Evolutionary conservation across 2,888 invertebrate species (phyloP).

Genomic region (Chironomus tentans): DNA sequence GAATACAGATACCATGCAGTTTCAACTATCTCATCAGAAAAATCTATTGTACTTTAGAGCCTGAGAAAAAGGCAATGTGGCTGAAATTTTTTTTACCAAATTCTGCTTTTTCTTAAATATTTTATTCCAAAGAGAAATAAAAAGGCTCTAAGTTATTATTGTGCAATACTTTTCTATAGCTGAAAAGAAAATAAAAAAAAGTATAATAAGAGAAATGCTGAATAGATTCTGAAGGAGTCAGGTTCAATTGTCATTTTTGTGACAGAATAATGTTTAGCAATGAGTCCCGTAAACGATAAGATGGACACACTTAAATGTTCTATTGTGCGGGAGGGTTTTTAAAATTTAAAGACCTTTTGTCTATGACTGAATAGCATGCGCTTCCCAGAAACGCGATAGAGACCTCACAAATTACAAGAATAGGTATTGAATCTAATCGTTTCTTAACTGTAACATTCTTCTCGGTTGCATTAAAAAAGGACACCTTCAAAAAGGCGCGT

Average conservation of each 20-base stretch:
- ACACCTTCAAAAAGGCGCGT: neutral
- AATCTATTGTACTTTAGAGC: slow-evolving; percentile 8
- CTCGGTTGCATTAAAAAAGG: neutral
- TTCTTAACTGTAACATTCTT: too few species aligned
- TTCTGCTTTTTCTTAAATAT: neutral
- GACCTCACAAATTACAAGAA: slow-evolving; percentile 15
- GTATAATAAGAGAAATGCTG: neutral
- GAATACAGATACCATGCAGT: neutral
- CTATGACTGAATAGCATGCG: neutral
- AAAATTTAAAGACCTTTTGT: neutral
- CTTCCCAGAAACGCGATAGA: slow-evolving; percentile 13
- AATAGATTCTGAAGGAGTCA: slow-evolving; percentile 10
- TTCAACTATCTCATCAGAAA: neutral
- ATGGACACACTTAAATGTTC: slow-evolving; percentile 12
- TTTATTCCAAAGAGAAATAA: neutral
- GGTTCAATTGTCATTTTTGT: slow-evolving; percentile 13
- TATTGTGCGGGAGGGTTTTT: neutral
- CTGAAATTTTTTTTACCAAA: neutral
- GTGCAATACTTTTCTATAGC: neutral
- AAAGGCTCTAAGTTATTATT: neutral
- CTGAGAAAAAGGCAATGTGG: slow-evolving; percentile 19
- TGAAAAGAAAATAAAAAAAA: neutral
- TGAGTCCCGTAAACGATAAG: neutral
- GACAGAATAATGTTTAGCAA: slow-evolving; percentile 7
- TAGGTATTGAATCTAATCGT: neutral